Base-by-base conservation (phyloP, 1,140 invertebrate species). In the Sarcophaga bullata region DNA sequence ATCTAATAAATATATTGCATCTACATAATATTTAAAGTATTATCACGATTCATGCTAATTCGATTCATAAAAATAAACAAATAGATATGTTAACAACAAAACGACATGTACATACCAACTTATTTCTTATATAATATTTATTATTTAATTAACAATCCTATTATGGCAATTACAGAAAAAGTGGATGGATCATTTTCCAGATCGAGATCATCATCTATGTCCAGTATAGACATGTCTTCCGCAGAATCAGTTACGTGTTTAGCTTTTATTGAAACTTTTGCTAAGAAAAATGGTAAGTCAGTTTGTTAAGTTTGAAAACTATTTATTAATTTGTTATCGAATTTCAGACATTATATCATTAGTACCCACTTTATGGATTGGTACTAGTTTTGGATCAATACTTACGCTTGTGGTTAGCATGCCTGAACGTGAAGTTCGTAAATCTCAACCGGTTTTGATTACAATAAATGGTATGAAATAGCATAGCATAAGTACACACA, bases 161-260 rank as follows among this genome's bases (percentile, higher is more conserved):
- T 68, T 68, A 48, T 81, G 68, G 50, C 47, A 81, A 81, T 89
- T 88, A 68, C 88, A 98, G 97, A 99, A 92, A 98, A 98, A 93
- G 93, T 97, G 92, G 97, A 98, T 92, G 97, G 94, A 90, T 97
- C 96, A 86, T 98, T 98, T 92, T 97, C 97, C 88, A 93, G 97
- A 90, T 98, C 97, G 86, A 94, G 97, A 87, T 98, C 97, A 91
- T 98, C 97, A 90, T 98, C 96, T 91, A 98, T 98, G 95, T 98
- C 97, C 85, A 98, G 97, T 91, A 92, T 99, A 89, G 98, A 99
- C 92, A 98, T 98, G 92, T 98, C 98, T 91, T 95, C 95, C 86
- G 95, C 95, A 86, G 98, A 99, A 93, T 96, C 97, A 89, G 96
- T 99, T 88, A 97, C 97, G 92, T 98, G 96, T 92, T 93, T 99